phyloP scores from a whole-genome alignment of 2,797 vertebrate species.

The Fistularia tabacaria region DNA sequence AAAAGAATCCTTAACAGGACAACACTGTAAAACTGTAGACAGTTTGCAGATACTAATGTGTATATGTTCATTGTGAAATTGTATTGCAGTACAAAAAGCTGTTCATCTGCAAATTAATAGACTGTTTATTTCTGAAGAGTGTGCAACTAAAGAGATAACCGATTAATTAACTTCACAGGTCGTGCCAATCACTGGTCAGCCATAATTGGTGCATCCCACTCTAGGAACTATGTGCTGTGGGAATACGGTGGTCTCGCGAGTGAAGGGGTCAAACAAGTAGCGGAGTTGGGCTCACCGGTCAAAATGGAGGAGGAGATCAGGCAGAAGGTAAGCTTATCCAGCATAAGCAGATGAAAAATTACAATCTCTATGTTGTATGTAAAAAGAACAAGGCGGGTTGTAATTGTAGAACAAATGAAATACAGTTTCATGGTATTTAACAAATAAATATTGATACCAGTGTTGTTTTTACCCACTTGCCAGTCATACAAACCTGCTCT shows the following conservation, averaged over 20 bases:
- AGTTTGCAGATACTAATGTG: too few species aligned
- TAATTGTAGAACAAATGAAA: too few species aligned
- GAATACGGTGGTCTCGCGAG: constrained; percentile 92
- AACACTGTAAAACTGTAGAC: too few species aligned
- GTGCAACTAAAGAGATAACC: constrained; percentile 8
- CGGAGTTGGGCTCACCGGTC: constrained; percentile 93
- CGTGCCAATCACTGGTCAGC: constrained; percentile 98
- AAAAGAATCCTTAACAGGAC: too few species aligned
- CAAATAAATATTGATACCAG: not conserved
- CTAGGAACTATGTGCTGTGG: constrained; percentile 94
- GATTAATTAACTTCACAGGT: constrained; percentile 68
- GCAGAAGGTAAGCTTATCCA: constrained; percentile 82
- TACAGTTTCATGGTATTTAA: not conserved
- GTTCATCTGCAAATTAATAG: too few species aligned
- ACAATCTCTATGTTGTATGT: not conserved
- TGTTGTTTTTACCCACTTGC: not conserved
- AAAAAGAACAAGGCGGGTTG: not conserved
- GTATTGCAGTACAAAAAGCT: not conserved
- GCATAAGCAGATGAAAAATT: not conserved
- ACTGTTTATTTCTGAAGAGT: not conserved
- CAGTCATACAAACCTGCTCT: constrained; percentile 2
- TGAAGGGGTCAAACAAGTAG: constrained; percentile 92
- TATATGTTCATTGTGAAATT: too few species aligned
- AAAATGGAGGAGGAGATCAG: constrained; percentile 99
- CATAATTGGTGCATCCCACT: constrained; percentile 94